Conservation (phyloP, 2,888 invertebrate species). For the Meiosimyza platycephala region DNA sequence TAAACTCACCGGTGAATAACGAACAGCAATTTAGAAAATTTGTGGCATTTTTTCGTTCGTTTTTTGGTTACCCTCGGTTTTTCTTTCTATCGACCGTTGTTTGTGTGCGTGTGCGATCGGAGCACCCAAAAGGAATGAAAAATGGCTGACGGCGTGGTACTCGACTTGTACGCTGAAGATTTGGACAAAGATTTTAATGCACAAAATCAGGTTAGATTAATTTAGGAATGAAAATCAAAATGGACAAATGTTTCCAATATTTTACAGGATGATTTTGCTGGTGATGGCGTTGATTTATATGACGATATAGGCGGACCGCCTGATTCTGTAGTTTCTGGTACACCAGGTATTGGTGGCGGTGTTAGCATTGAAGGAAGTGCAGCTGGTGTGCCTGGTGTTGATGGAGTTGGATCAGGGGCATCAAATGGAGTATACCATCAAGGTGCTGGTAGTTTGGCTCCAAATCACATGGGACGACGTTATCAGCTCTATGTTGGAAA, state of each 20-base stretch:
- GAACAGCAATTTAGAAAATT: slow-evolving; percentile 18
- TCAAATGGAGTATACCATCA: slow-evolving; percentile 81
- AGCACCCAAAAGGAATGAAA: slow-evolving; percentile 58
- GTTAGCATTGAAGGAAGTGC: slow-evolving; percentile 73
- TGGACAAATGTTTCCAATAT: background rate
- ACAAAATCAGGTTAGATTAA: slow-evolving; percentile 71
- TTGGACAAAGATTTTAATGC: slow-evolving; percentile 91
- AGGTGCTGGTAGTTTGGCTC: slow-evolving; percentile 76
- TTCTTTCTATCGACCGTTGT: slow-evolving; percentile 23
- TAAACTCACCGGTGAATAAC: background rate
- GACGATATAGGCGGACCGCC: slow-evolving; percentile 94
- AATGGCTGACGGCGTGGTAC: slow-evolving; percentile 96
- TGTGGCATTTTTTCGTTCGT: slow-evolving; percentile 19
- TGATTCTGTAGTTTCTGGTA: slow-evolving; percentile 76
- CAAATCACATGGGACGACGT: slow-evolving; percentile 79
- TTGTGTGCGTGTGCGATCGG: slow-evolving; percentile 11
- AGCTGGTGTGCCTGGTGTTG: slow-evolving; percentile 67
- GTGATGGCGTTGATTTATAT: slow-evolving; percentile 89
- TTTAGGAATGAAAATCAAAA: background rate
- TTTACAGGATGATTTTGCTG: slow-evolving; percentile 65
- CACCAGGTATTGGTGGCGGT: slow-evolving; percentile 15
- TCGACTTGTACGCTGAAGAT: slow-evolving; percentile 97
- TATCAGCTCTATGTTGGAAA: slow-evolving; percentile 97
- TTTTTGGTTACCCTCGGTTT: slow-evolving; percentile 14
- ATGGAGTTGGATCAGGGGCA: slow-evolving; percentile 69